Conservation (phyloP, 2,888 invertebrate species). For the Cryptocheilus praepositus region DNA sequence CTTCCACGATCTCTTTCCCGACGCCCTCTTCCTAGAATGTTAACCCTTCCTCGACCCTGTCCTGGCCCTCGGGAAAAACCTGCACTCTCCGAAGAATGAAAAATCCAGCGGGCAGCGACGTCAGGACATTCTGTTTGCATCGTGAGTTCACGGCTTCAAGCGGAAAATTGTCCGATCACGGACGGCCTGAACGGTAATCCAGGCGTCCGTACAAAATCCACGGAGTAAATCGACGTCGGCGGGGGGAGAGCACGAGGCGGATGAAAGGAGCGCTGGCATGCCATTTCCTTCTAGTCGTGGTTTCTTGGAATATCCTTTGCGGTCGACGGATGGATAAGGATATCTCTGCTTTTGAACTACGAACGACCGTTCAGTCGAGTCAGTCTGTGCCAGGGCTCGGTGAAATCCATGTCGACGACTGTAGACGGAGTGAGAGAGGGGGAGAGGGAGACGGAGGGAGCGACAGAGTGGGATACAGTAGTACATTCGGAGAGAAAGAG, state of each 20-base stretch:
- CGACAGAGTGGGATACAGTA: too few relatives aligned
- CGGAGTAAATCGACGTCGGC: neutral
- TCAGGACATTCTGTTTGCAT: conserved; percentile 6
- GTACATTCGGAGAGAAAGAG: too few relatives aligned
- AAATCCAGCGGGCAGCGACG: too few relatives aligned
- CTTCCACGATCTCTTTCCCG: conserved; percentile 43
- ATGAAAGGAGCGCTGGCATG: conserved; percentile 19
- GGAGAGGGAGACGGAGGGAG: too few relatives aligned
- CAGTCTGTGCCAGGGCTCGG: conserved; percentile 21
- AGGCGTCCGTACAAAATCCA: neutral
- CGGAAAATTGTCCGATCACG: conserved; percentile 14
- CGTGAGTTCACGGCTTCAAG: too few relatives aligned
- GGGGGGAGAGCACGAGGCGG: neutral
- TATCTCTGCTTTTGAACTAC: conserved; percentile 40
- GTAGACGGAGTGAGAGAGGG: neutral
- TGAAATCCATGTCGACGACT: conserved; percentile 25
- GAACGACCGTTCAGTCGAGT: conserved; percentile 26
- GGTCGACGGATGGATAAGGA: conserved; percentile 54
- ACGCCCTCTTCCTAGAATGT: conserved; percentile 38
- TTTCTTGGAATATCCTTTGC: conserved; percentile 58
- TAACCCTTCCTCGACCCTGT: conserved; percentile 35
- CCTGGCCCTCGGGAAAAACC: conserved; percentile 19
- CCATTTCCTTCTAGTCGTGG: conserved; percentile 52
- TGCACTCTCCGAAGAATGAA: neutral
- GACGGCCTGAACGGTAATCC: conserved; percentile 17